These are phyloP conservation scores for Thelaira solivaga DNA, from an alignment of 2,888 invertebrate species.

Conservation along the genomic window DNA sequence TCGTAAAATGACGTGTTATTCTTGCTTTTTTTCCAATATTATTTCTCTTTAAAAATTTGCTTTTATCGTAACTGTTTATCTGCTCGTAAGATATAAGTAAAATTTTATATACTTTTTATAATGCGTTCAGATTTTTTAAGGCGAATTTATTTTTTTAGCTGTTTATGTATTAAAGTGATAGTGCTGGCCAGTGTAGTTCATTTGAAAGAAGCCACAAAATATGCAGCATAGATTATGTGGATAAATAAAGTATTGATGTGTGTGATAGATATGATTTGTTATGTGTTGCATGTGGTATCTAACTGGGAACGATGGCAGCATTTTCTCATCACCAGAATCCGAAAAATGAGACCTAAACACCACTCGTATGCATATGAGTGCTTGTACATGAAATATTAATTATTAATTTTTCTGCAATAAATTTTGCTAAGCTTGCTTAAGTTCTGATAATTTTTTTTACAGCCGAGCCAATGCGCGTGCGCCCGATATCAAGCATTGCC, in stretches of 20 bases:
- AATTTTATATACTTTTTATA: background rate
- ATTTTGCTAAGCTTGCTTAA: too few species aligned
- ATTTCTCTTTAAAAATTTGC: background rate
- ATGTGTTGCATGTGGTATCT: too few species aligned
- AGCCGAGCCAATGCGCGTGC: too few species aligned
- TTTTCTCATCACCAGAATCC: too few species aligned
- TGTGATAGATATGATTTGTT: background rate
- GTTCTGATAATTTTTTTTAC: too few species aligned
- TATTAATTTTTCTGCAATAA: too few species aligned
- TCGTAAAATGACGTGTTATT: conserved; percentile 7
- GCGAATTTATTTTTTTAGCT: conserved; percentile 7
- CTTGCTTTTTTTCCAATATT: background rate
- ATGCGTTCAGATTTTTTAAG: conserved; percentile 12
- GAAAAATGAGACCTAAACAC: too few species aligned
- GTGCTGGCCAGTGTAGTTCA: background rate
- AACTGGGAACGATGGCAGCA: too few species aligned
- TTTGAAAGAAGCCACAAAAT: conserved; percentile 60
- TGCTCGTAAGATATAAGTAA: background rate
- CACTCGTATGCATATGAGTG: too few species aligned
- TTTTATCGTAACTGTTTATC: conserved; percentile 10
- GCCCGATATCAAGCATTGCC: too few species aligned
- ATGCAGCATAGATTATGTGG: conserved; percentile 52
- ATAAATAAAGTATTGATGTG: background rate
- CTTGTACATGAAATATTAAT: too few species aligned
- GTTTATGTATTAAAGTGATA: too few species aligned